Percentiles rank a stretch among this genome's conserved stretches.
phyloP scores from a whole-genome alignment of 1,140 invertebrate genomes.

The Macrosteles quadrilineatus region DNA sequence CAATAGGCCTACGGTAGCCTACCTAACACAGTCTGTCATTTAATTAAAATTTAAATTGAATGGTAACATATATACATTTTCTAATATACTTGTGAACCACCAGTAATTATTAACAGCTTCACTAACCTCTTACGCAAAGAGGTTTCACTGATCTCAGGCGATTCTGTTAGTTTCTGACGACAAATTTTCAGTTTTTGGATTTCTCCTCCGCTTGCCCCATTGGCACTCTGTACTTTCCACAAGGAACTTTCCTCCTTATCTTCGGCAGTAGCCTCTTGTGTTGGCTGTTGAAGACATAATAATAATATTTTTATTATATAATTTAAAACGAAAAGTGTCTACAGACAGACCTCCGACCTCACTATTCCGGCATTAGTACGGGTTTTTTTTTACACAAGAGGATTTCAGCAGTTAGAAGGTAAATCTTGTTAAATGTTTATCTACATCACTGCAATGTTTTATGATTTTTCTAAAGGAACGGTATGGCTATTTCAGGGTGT shows the following conservation, averaged over 20 bases:
- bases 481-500: too few species aligned
- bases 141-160: constrained; percentile 37
- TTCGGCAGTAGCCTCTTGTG: constrained; percentile 16
- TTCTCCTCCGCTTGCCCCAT: constrained; percentile 56
- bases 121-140: constrained; percentile 20
- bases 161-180: constrained; percentile 52
- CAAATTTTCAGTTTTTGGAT: constrained; percentile 57
- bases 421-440: not conserved
- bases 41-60: too few species aligned
- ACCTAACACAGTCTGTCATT: too few species aligned
- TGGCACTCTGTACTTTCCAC: constrained; percentile 57
- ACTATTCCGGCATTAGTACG: not conserved
- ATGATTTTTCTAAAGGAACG: too few species aligned
- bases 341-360: not conserved
- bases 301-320: not conserved
- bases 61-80: too few species aligned
- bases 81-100: too few species aligned
- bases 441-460: too few species aligned
- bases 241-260: constrained; percentile 45
- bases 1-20: too few species aligned
- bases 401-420: not conserved
- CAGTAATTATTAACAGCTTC: too few species aligned
- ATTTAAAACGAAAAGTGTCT: not conserved
- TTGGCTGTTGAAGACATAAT: not conserved
- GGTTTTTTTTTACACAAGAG: not conserved